These are phyloP conservation scores for Mobula birostris DNA, from an alignment of 2,113 vertebrate genomes.

Conservation along the genomic window DNA sequence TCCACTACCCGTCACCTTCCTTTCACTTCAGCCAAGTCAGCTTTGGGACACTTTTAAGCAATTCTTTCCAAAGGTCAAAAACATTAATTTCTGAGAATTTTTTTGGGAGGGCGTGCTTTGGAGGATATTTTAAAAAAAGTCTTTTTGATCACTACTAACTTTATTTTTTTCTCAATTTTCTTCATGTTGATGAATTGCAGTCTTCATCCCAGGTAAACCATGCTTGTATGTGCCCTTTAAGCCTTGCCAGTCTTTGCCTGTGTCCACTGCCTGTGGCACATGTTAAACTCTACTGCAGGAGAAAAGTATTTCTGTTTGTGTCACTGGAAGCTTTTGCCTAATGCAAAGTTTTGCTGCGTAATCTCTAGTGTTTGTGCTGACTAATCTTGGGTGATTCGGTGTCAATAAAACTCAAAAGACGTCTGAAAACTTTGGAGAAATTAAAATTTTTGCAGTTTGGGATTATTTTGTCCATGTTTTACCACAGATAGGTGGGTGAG, in stretches of 20 bases:
- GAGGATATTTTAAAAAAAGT: not conserved
- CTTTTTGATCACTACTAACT: not conserved
- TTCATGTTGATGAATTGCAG: slow-evolving; percentile 55
- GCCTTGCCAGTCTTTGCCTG: slow-evolving; percentile 39
- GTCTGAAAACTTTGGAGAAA: slow-evolving; percentile 35
- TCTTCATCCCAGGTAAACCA: slow-evolving; percentile 72
- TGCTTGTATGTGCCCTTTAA: slow-evolving; percentile 46
- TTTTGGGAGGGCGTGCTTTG: not conserved
- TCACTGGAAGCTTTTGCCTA: not conserved
- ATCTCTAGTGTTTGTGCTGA: slow-evolving; percentile 2
- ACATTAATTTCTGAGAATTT: too few species aligned
- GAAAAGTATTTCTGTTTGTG: not conserved
- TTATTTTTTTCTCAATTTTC: slow-evolving; percentile 53
- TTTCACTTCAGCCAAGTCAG: not conserved
- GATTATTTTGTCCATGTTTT: not conserved
- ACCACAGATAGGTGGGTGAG: not conserved
- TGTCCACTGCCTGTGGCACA: not conserved
- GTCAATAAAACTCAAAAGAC: not conserved
- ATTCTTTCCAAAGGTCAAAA: not conserved
- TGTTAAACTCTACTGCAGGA: not conserved
- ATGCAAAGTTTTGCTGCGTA: slow-evolving; percentile 4
- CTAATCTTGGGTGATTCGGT: not conserved
- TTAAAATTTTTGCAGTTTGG: not conserved
- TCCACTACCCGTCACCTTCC: not conserved
- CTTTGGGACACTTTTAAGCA: not conserved